Percentiles rank a stretch among this genome's conserved stretches.
Conservation (phyloP, 2,797 vertebrate species). For the Phrynocephalus guinanensis region DNA sequence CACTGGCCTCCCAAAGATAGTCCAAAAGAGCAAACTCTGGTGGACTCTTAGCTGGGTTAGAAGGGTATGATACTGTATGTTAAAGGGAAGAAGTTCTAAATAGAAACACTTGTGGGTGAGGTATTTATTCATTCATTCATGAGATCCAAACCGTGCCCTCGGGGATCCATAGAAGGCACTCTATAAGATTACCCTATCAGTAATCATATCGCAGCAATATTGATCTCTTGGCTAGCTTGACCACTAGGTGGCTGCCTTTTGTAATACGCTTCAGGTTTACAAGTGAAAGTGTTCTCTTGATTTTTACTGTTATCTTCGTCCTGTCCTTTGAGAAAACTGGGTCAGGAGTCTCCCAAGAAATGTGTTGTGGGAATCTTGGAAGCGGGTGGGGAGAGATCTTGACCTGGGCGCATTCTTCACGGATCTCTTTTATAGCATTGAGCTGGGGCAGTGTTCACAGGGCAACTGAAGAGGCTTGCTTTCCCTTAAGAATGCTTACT, state of each 20-base stretch:
- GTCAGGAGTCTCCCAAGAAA: background rate
- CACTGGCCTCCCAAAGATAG: too few species aligned
- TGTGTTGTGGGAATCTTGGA: background rate
- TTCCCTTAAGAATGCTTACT: background rate
- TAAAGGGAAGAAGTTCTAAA: too few species aligned
- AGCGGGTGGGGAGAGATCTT: background rate
- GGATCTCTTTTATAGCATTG: background rate
- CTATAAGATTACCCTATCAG: too few species aligned
- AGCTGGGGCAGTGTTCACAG: background rate
- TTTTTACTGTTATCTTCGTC: background rate
- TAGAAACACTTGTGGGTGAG: too few species aligned
- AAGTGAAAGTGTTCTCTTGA: background rate
- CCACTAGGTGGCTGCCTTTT: slow-evolving; percentile 36
- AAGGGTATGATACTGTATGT: too few species aligned
- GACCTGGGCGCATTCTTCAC: background rate
- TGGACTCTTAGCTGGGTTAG: too few species aligned
- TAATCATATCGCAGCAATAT: too few species aligned
- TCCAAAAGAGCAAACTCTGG: too few species aligned
- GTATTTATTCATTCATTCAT: too few species aligned
- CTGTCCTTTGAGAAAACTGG: background rate
- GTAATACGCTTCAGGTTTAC: background rate
- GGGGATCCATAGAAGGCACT: too few species aligned
- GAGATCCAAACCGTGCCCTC: too few species aligned
- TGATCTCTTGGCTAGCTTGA: background rate
- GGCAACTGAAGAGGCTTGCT: too few species aligned